These are phyloP conservation scores for Synergus japonicus DNA, from an alignment of 2,888 invertebrate genomes.

Conservation along the genomic window DNA sequence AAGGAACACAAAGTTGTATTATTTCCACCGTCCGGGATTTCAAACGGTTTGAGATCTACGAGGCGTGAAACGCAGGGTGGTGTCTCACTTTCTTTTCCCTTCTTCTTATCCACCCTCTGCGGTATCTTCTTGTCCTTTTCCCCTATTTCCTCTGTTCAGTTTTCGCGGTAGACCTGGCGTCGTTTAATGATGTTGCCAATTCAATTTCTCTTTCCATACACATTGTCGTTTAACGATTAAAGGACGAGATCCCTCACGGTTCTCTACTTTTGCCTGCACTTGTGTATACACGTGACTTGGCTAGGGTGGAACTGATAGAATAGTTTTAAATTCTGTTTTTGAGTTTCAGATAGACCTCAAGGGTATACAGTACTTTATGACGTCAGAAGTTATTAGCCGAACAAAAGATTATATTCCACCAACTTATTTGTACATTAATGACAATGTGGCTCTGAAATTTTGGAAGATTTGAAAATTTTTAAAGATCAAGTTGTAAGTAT, in stretches of 20 bases:
- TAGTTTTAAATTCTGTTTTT: not conserved
- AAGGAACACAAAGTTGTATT: conserved; percentile 75
- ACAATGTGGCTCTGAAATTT: too few relatives aligned
- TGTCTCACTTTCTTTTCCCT: conserved; percentile 55
- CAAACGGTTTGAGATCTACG: conserved; percentile 70
- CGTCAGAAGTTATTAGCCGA: too few relatives aligned
- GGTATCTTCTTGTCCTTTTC: conserved; percentile 45
- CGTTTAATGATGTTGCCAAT: conserved; percentile 65
- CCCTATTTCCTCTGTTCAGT: conserved; percentile 48
- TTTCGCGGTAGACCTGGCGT: conserved; percentile 50
- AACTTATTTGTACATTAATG: too few relatives aligned
- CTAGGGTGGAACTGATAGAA: not conserved
- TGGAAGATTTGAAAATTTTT: too few relatives aligned
- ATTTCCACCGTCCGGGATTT: conserved; percentile 71
- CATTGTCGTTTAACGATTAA: conserved; percentile 23
- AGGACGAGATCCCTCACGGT: conserved; percentile 9
- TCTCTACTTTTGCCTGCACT: not conserved
- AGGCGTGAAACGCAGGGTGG: conserved; percentile 70
- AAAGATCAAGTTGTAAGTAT: too few relatives aligned
- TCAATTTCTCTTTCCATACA: conserved; percentile 56
- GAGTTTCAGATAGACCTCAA: not conserved
- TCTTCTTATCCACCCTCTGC: conserved; percentile 47
- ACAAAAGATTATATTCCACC: too few relatives aligned
- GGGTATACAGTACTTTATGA: not conserved
- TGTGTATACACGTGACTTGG: not conserved